phyloP scores from a whole-genome alignment of 2,113 vertebrate genomes.

The Choloepus hoffmanni region DNA sequence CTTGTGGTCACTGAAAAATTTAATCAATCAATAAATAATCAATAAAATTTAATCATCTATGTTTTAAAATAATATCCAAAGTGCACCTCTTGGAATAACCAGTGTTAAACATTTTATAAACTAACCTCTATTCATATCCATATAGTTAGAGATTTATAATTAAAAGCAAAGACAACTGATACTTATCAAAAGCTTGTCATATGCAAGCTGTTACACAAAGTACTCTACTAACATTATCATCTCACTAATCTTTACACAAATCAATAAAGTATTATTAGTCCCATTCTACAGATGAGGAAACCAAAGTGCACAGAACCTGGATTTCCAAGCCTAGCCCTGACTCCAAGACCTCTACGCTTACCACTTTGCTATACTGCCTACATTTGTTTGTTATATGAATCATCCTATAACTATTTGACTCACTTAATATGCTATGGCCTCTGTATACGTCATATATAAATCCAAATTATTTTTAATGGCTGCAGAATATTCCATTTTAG shows the following conservation, averaged over 20 bases:
- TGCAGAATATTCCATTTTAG: background rate
- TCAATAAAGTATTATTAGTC: background rate
- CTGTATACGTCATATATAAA: background rate
- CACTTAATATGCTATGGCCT: background rate
- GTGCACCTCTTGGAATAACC: background rate
- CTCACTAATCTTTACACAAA: background rate
- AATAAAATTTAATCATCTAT: no score
- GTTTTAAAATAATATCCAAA: background rate
- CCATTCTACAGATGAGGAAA: fast-evolving
- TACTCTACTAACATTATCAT: background rate
- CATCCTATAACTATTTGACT: background rate
- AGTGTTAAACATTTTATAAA: background rate
- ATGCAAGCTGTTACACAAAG: fast-evolving
- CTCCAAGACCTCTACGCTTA: background rate
- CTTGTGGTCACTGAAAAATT: background rate
- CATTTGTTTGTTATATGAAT: background rate
- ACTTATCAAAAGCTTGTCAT: background rate
- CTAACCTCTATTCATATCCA: fast-evolving
- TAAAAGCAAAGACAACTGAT: background rate
- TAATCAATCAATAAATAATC: background rate
- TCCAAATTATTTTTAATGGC: background rate
- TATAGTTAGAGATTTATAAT: background rate
- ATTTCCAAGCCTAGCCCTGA: background rate
- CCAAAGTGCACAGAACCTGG: background rate
- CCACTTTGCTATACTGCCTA: background rate